Percentiles rank a stretch among this genome's conserved stretches.
These are phyloP conservation scores for Eubucco bourcierii DNA, from an alignment of 2,113 vertebrate genomes.

Conservation along the genomic window DNA sequence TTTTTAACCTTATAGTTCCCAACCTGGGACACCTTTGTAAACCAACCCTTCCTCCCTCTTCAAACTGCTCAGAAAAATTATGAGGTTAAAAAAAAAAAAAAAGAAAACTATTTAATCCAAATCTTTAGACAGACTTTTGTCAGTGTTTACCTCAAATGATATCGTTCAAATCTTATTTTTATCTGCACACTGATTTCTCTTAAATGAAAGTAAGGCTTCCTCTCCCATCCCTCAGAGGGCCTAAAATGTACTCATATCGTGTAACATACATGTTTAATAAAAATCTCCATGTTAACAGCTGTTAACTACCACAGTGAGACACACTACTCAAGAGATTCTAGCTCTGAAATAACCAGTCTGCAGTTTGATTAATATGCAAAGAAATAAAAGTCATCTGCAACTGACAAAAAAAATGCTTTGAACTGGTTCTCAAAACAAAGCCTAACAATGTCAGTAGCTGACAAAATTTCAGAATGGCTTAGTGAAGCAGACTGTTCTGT, in stretches of 20 bases:
- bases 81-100: background rate
- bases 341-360: background rate
- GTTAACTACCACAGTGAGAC: background rate
- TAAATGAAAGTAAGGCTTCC: background rate
- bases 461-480: background rate
- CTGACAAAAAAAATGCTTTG: constrained; percentile 7
- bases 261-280: background rate
- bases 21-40: too few species aligned
- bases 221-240: background rate
- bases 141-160: background rate
- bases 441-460: background rate
- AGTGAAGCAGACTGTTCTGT: background rate
- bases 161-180: background rate
- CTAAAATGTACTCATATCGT: background rate
- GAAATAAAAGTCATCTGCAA: background rate
- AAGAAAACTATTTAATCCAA: background rate
- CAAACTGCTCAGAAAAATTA: background rate
- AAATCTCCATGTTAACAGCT: background rate
- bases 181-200: background rate
- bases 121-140: background rate
- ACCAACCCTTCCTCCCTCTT: background rate
- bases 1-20: too few species aligned
- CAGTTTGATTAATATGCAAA: background rate
- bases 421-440: background rate
- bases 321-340: background rate